Percentiles rank a stretch among this genome's conserved stretches.
Evolutionary conservation across 2,888 invertebrate species (phyloP).

Genomic region (Nasonia oneida): DNA sequence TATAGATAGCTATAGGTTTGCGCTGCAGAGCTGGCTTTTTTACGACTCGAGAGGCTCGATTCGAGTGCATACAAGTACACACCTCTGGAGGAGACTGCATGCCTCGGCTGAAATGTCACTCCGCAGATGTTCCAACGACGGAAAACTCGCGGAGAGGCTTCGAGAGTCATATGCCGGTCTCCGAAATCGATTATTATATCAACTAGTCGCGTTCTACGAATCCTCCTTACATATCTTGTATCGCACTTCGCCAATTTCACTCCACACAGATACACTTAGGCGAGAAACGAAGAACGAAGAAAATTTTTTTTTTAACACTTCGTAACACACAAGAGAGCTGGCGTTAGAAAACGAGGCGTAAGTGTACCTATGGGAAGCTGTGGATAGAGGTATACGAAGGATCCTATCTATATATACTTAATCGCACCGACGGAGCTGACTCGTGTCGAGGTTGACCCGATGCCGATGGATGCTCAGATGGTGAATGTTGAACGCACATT

Average conservation of each 20-base stretch:
- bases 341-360: conserved; percentile 13
- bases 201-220: no score
- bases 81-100: not conserved
- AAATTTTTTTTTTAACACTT: conserved; percentile 36
- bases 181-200: no score
- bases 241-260: no score
- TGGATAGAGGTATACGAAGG: not conserved
- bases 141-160: no score
- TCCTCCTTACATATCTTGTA: no score
- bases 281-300: not conserved
- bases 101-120: not conserved
- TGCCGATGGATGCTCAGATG: not conserved
- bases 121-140: not conserved
- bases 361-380: not conserved
- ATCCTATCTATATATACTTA: not conserved
- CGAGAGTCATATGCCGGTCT: no score
- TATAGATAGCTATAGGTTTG: conserved; percentile 9
- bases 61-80: no score
- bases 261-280: not conserved
- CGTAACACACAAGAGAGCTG: not conserved
- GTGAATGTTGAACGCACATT: no score
- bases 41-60: not conserved
- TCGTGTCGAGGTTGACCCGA: conserved; percentile 1
- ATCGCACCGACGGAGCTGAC: not conserved
- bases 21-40: not conserved